These are phyloP conservation scores for Mastacembelus armatus DNA, from an alignment of 2,797 vertebrate genomes.

Conservation along the genomic window DNA sequence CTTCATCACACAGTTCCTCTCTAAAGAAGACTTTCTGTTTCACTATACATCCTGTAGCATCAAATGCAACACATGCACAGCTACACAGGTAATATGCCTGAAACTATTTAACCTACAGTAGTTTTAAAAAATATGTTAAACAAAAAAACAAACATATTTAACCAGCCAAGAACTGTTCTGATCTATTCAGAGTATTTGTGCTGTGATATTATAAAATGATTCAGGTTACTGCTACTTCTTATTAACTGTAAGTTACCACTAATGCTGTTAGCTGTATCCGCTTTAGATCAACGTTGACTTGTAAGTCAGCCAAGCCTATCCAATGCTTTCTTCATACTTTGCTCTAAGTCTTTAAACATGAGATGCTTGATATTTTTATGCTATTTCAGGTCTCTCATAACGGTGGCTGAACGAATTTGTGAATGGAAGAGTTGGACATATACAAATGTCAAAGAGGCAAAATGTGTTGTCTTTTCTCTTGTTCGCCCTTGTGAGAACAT, in stretches of 20 bases:
- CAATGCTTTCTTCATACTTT: not conserved
- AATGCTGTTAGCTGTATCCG: not conserved
- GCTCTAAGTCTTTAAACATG: not conserved
- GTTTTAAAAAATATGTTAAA: constrained; percentile 29
- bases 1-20: constrained; percentile 1
- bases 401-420: too few species aligned
- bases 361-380: not conserved
- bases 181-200: constrained; percentile 6
- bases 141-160: constrained; percentile 40
- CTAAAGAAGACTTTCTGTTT: constrained; percentile 7
- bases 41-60: constrained; percentile 11
- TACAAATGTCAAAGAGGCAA: constrained; percentile 1
- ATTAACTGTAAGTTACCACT: not conserved
- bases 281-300: not conserved
- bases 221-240: not conserved
- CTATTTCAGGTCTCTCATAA: not conserved
- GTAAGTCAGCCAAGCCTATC: not conserved
- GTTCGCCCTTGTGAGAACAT: constrained; percentile 27
- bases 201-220: constrained; percentile 10
- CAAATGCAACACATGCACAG: constrained; percentile 13
- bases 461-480: not conserved
- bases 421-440: constrained; percentile 1
- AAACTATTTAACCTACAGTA: constrained; percentile 33
- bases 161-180: constrained; percentile 16
- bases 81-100: constrained; percentile 1